Evolutionary conservation across 2,888 invertebrate species (phyloP).

Genomic region (Muscina levida): DNA sequence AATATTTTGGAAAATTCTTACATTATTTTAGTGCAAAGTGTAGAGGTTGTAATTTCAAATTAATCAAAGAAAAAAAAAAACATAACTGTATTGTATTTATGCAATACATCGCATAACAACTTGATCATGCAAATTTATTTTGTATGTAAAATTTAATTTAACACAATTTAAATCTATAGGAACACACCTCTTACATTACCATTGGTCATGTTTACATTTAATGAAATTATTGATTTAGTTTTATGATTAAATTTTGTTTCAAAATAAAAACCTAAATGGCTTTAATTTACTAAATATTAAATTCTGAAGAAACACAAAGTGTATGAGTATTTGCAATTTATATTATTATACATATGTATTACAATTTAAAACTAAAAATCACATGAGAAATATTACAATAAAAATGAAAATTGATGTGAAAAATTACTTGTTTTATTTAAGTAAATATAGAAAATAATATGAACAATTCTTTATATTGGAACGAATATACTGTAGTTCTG

Average conservation of each 20-base stretch:
- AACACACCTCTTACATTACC: conserved; percentile 52
- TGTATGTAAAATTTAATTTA: not conserved
- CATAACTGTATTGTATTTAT: conserved; percentile 33
- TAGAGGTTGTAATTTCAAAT: conserved; percentile 86
- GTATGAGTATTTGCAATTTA: conserved; percentile 29
- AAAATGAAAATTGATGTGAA: conserved; percentile 51
- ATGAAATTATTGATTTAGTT: not conserved
- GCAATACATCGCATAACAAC: conserved; percentile 10
- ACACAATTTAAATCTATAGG: conserved; percentile 16
- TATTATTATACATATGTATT: not conserved
- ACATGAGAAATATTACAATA: conserved; percentile 48
- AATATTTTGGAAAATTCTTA: conserved; percentile 80
- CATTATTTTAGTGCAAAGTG: conserved; percentile 96
- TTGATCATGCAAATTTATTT: conserved; percentile 37
- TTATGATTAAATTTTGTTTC: conserved; percentile 1
- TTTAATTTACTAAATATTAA: conserved; percentile 1
- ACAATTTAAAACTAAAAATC: conserved; percentile 27
- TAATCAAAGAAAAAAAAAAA: conserved; percentile 27
- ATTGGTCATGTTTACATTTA: conserved; percentile 30
- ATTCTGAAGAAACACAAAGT: conserved; percentile 6
- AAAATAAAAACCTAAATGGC: not conserved
- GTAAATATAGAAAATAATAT: no score
- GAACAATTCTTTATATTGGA: no score
- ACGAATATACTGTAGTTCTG: no score
- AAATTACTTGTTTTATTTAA: conserved; percentile 9